phyloP scores from a whole-genome alignment of 2,797 vertebrate species.

The Cynodonichthys magdalenae region DNA sequence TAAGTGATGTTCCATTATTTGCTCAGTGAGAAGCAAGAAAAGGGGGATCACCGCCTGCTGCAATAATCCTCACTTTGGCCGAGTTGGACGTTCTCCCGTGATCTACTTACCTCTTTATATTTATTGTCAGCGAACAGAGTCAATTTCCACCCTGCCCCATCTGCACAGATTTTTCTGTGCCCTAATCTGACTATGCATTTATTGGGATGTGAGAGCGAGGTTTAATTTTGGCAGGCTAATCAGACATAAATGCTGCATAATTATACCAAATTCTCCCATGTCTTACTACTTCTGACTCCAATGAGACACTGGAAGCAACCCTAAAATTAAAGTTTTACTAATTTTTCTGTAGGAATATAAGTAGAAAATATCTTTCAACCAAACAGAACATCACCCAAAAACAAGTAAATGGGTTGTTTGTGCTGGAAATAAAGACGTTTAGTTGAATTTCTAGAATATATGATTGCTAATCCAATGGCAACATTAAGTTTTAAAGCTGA shows the following conservation, averaged over 20 bases:
- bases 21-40: constrained; percentile 2
- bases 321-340: constrained; percentile 20
- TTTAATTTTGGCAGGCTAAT: constrained; percentile 58
- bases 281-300: constrained; percentile 21
- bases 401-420: too few species aligned
- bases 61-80: constrained; percentile 30
- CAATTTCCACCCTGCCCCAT: constrained; percentile 49
- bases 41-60: constrained; percentile 5
- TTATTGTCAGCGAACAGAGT: constrained; percentile 56
- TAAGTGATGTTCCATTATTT: constrained; percentile 38
- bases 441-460: too few species aligned
- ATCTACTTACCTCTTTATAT: constrained; percentile 58
- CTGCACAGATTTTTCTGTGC: constrained; percentile 53
- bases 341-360: neutral
- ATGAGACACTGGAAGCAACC: constrained; percentile 11
- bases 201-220: constrained; percentile 50
- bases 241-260: constrained; percentile 50
- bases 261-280: constrained; percentile 48
- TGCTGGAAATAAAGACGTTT: too few species aligned
- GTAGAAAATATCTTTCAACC: too few species aligned
- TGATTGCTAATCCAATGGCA: too few species aligned
- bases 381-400: too few species aligned
- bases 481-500: too few species aligned
- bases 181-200: constrained; percentile 65
- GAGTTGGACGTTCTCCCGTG: constrained; percentile 59